Evolutionary conservation across 1,140 invertebrate genomes (phyloP).

Genomic region (Ceratosolen fusciceps): DNA sequence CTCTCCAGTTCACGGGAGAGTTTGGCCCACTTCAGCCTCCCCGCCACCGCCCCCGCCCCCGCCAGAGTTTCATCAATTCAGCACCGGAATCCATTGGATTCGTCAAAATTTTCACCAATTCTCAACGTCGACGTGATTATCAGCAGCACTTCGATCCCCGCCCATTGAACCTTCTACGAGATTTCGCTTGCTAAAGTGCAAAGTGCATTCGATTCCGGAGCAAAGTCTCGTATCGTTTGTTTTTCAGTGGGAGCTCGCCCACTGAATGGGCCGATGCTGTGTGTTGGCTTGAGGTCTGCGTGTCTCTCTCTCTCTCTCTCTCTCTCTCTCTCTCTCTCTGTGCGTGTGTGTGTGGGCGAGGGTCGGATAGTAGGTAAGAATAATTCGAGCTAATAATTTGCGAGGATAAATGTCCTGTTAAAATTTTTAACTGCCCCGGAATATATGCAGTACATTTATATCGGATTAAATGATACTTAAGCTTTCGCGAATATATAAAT

Average conservation of each 20-base stretch:
- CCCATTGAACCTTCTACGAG: background rate
- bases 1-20: background rate
- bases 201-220: background rate
- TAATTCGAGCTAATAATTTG: background rate
- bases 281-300: too few relatives aligned
- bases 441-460: background rate
- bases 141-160: too few relatives aligned
- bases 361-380: background rate
- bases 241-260: too few relatives aligned
- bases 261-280: too few relatives aligned
- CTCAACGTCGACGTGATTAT: too few relatives aligned
- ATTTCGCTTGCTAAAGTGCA: background rate
- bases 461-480: background rate
- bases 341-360: too few relatives aligned
- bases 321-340: too few relatives aligned
- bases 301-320: too few relatives aligned
- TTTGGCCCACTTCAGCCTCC: slow-evolving; percentile 35
- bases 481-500: background rate
- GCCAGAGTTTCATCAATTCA: too few relatives aligned
- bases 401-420: background rate
- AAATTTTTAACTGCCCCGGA: background rate
- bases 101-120: slow-evolving; percentile 31
- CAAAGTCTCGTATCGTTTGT: background rate
- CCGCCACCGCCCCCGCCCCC: slow-evolving; percentile 18
- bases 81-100: slow-evolving; percentile 50